A percentile compares a stretch with the other conserved stretches of the same genome.
These are phyloP conservation scores for Cydia amplana DNA, from an alignment of 1,140 invertebrate species.

Conservation along the genomic window DNA sequence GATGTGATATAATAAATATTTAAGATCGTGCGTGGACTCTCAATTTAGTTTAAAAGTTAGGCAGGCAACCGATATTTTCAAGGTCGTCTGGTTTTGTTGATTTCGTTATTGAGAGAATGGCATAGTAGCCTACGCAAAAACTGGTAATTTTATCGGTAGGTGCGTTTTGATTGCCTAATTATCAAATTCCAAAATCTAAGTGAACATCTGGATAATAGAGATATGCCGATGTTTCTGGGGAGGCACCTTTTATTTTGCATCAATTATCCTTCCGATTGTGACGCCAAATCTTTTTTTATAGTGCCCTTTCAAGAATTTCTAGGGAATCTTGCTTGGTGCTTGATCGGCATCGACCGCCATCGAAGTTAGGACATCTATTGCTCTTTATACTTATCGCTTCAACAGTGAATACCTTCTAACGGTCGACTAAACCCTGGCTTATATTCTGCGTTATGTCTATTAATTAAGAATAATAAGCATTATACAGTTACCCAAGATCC, in stretches of 20 bases:
- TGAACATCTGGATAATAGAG: neutral
- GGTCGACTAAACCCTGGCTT: no score
- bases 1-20: conserved; percentile 23
- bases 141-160: conserved; percentile 21
- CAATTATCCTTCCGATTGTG: no score
- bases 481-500: conserved; percentile 72
- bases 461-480: neutral
- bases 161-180: neutral
- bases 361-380: no score
- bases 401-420: no score
- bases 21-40: conserved; percentile 3
- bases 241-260: no score
- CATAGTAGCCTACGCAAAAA: conserved; percentile 39
- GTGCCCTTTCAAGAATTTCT: no score
- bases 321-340: no score
- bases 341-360: no score
- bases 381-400: no score
- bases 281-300: no score
- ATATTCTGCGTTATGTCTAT: no score
- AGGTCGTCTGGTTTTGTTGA: conserved; percentile 43
- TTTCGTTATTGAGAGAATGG: conserved; percentile 36
- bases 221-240: neutral
- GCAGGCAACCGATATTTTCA: conserved; percentile 38
- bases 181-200: neutral
- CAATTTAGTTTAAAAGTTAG: conserved; percentile 27